phyloP scores from a whole-genome alignment of 2,888 invertebrate species.

The Scaptomyza polygonia region DNA sequence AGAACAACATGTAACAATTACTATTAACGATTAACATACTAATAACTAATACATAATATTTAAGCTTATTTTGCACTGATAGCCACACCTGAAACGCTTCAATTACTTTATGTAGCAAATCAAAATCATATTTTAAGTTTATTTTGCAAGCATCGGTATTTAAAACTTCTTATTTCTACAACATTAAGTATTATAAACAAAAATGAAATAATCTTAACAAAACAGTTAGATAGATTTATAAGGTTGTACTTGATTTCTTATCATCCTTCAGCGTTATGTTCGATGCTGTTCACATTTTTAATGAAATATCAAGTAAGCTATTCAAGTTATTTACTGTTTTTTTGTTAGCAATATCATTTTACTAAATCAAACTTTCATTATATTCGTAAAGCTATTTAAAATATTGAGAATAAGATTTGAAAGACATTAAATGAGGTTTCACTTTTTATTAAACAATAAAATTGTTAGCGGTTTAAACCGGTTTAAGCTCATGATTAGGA shows the following conservation, averaged over 20 bases:
- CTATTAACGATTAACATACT: constrained; percentile 9
- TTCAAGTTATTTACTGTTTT: too few relatives aligned
- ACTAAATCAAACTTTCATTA: too few relatives aligned
- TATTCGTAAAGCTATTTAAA: too few relatives aligned
- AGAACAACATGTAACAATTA: constrained; percentile 5
- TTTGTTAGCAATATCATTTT: too few relatives aligned
- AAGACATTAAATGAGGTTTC: too few relatives aligned
- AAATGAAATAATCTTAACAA: neutral
- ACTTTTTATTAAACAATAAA: too few relatives aligned
- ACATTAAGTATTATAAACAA: neutral
- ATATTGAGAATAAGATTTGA: too few relatives aligned
- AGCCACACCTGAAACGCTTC: neutral
- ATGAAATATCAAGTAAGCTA: too few relatives aligned
- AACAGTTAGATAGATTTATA: neutral
- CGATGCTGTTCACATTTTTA: too few relatives aligned
- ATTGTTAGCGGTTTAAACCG: too few relatives aligned
- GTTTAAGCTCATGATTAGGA: too few relatives aligned
- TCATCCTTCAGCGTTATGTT: too few relatives aligned
- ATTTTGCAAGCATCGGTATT: neutral
- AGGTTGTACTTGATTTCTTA: neutral
- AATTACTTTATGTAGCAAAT: constrained; percentile 4
- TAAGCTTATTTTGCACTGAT: neutral
- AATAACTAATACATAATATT: constrained; percentile 2
- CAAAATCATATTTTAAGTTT: neutral
- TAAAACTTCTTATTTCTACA: neutral